A percentile compares a stretch with the other conserved stretches of the same genome.
phyloP scores from a whole-genome alignment of 2,888 invertebrate species.

The Thymelicus lineola region DNA sequence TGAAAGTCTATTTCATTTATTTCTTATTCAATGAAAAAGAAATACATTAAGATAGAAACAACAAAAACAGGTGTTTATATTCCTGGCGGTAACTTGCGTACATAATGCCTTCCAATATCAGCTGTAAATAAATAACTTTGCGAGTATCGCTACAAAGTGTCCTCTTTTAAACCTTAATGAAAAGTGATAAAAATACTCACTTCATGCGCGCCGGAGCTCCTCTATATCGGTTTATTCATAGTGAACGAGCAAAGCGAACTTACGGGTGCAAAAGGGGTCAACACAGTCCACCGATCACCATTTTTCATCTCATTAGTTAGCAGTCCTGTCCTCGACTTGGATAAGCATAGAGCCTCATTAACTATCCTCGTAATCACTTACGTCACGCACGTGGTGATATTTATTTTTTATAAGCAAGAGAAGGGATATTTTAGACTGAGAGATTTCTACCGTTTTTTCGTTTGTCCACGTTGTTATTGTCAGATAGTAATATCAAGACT shows the following conservation, averaged over 20 bases:
- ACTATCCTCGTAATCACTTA: constrained; percentile 53
- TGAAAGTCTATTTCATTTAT: no score
- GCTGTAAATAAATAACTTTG: constrained; percentile 12
- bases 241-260: constrained; percentile 63
- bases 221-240: constrained; percentile 59
- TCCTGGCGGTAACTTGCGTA: no score
- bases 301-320: constrained; percentile 78
- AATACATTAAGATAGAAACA: no score
- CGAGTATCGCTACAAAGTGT: constrained; percentile 16
- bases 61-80: no score
- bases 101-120: neutral
- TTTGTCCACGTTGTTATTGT: no score
- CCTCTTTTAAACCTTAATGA: constrained; percentile 28
- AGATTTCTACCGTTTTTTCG: no score
- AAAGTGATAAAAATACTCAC: constrained; percentile 33
- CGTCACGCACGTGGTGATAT: constrained; percentile 40
- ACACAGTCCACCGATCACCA: constrained; percentile 74
- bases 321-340: constrained; percentile 63
- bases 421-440: neutral
- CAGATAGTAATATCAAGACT: no score
- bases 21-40: no score
- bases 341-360: constrained; percentile 70
- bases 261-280: constrained; percentile 76
- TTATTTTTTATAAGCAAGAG: constrained; percentile 23
- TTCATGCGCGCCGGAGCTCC: constrained; percentile 31